Evolutionary conservation across 2,113 vertebrate genomes (phyloP).

Genomic region (Pelmatolapia mariae): DNA sequence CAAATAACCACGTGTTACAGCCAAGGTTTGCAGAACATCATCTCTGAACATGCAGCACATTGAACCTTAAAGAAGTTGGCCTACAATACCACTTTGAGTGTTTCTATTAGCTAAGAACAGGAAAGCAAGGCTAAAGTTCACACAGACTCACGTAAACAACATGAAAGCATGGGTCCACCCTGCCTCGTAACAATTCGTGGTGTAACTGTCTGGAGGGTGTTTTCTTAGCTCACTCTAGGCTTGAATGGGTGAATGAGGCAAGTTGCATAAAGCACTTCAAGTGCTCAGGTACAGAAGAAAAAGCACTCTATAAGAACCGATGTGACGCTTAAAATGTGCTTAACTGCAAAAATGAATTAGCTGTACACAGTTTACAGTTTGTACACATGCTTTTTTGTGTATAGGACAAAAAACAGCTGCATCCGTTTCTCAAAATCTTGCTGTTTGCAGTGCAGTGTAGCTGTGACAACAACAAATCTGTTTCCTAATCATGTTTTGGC

Average conservation of each 20-base stretch:
- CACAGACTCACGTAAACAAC: background rate
- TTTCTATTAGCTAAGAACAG: background rate
- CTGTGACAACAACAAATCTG: background rate
- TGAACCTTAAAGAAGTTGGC: background rate
- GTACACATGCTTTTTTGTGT: background rate
- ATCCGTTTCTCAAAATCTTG: background rate
- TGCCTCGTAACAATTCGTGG: background rate
- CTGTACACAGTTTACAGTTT: background rate
- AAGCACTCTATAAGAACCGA: background rate
- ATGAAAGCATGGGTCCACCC: background rate
- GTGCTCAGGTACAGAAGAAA: background rate
- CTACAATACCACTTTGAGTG: background rate
- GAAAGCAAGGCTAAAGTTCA: background rate
- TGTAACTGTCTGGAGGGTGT: background rate
- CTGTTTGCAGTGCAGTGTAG: slow-evolving; percentile 10
- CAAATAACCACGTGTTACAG: background rate
- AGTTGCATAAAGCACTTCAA: background rate
- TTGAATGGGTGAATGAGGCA: background rate
- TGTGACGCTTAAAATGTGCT: background rate
- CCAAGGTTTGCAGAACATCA: background rate
- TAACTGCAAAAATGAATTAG: background rate
- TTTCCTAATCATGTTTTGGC: background rate
- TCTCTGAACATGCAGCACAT: background rate
- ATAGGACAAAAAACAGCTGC: background rate
- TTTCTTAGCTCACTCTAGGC: background rate